These are phyloP conservation scores for Cantharis flavilabris DNA, from an alignment of 2,888 invertebrate species.

Conservation along the genomic window DNA sequence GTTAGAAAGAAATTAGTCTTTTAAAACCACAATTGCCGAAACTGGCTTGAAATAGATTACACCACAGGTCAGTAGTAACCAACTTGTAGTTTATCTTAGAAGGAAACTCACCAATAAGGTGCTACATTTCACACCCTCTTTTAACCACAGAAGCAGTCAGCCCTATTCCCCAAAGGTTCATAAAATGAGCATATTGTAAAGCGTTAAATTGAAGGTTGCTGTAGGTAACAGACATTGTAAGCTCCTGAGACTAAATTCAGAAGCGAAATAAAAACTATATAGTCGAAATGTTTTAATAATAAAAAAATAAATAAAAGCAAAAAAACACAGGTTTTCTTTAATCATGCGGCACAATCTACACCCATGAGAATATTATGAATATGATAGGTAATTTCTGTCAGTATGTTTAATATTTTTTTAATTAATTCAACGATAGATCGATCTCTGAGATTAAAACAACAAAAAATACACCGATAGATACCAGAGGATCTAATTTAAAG, in stretches of 20 bases:
- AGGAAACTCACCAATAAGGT: conserved; percentile 13
- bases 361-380: not conserved
- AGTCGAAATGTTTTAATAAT: not conserved
- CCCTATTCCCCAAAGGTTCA: conserved; percentile 1
- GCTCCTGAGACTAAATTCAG: not conserved
- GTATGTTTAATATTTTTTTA: not conserved
- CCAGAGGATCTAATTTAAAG: not conserved
- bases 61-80: conserved; percentile 6
- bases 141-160: not conserved
- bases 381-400: not conserved
- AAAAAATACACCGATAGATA: not conserved
- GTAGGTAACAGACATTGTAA: not conserved
- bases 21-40: conserved; percentile 8
- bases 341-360: not conserved
- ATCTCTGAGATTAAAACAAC: not conserved
- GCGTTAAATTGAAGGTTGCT: conserved; percentile 1
- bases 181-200: conserved; percentile 5
- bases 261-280: not conserved
- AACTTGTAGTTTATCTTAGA: conserved; percentile 10
- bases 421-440: not conserved
- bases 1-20: not conserved
- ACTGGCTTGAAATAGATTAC: conserved; percentile 5
- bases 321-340: not conserved
- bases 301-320: not conserved
- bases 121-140: conserved; percentile 16